These are phyloP conservation scores for Lepidochrysops patricia DNA, from an alignment of 2,888 invertebrate species.

Conservation along the genomic window DNA sequence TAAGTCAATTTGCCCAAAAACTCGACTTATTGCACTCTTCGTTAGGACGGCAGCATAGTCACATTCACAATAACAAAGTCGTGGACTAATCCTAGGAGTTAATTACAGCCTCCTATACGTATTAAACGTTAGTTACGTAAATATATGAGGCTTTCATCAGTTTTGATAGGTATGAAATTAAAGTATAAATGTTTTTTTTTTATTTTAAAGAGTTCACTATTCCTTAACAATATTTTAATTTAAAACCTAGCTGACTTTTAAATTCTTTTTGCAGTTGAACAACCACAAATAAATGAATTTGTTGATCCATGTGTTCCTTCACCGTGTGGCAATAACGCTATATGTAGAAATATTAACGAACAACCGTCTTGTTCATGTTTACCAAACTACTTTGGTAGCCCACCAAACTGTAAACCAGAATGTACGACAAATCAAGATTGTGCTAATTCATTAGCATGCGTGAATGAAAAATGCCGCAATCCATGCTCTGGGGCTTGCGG, in stretches of 20 bases:
- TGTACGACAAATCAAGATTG: conserved; percentile 81
- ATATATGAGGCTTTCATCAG: too few species aligned
- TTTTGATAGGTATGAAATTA: too few species aligned
- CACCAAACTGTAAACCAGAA: conserved; percentile 80
- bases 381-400: conserved; percentile 75
- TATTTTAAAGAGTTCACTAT: too few species aligned
- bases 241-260: conserved; percentile 14
- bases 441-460: conserved; percentile 76
- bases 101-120: too few species aligned
- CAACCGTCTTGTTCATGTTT: conserved; percentile 77
- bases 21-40: too few species aligned
- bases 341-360: conserved; percentile 71
- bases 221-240: conserved; percentile 12
- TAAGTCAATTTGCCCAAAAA: too few species aligned
- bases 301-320: conserved; percentile 79
- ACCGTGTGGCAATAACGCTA: conserved; percentile 78
- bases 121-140: too few species aligned
- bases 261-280: conserved; percentile 33
- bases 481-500: conserved; percentile 83
- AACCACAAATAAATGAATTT: conserved; percentile 49
- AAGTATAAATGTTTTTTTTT: too few species aligned
- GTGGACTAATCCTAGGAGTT: too few species aligned
- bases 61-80: too few species aligned
- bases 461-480: conserved; percentile 77
- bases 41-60: too few species aligned